Conservation (phyloP, 2,797 vertebrate genomes). For the Rhabdomys pumilio region DNA sequence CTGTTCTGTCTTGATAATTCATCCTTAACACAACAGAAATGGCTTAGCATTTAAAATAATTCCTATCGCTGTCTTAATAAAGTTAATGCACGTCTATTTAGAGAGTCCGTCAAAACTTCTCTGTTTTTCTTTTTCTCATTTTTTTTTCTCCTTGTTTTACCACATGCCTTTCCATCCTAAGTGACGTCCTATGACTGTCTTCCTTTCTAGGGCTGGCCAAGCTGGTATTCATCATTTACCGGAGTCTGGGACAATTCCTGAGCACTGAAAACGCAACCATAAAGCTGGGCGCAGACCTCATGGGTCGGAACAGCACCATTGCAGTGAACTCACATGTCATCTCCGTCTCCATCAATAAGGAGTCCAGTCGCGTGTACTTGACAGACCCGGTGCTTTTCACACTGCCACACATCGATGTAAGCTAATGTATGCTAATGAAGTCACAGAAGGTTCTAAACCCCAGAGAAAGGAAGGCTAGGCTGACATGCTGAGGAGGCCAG, state of each 20-base stretch:
- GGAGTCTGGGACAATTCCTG: slow-evolving; percentile 98
- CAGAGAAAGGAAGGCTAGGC: slow-evolving; percentile 87
- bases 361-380: slow-evolving; percentile 98
- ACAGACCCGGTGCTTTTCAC: slow-evolving; percentile 98
- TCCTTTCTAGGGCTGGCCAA: slow-evolving; percentile 94
- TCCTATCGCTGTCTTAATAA: not conserved
- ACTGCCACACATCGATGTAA: slow-evolving; percentile 98
- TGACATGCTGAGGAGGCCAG: not conserved
- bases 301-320: slow-evolving; percentile 94
- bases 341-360: slow-evolving; percentile 99
- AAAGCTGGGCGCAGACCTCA: slow-evolving; percentile 94
- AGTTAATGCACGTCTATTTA: not conserved
- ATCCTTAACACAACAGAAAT: not conserved
- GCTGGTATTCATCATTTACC: slow-evolving; percentile 99
- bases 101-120: not conserved
- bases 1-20: slow-evolving; percentile 1
- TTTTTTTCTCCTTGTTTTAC: not conserved
- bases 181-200: not conserved
- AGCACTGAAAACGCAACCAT: slow-evolving; percentile 98
- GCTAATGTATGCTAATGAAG: slow-evolving; percentile 88
- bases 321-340: slow-evolving; percentile 99
- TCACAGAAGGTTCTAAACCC: slow-evolving; percentile 90
- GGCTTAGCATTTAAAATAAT: slow-evolving; percentile 39
- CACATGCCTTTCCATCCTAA: not conserved
- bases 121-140: not conserved